These are phyloP conservation scores for Chionodraco myersi DNA, from an alignment of 2,113 vertebrate species.

Conservation along the genomic window DNA sequence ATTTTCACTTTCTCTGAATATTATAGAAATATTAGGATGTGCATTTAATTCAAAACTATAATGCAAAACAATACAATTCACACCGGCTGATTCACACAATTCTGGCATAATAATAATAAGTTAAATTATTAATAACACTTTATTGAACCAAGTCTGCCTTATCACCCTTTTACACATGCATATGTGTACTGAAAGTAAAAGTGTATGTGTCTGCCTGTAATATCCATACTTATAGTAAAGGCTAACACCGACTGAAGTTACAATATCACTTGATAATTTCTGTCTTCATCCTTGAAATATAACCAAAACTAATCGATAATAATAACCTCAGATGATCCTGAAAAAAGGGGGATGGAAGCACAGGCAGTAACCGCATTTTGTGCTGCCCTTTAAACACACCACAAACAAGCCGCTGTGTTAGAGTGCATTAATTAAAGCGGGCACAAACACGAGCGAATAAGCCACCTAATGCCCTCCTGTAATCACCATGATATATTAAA, in stretches of 20 bases:
- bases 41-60: background rate
- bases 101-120: too few species aligned
- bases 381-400: constrained; percentile 32
- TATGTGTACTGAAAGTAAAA: background rate
- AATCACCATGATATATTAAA: constrained; percentile 63
- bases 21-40: background rate
- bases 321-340: background rate
- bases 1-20: constrained; percentile 4
- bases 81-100: background rate
- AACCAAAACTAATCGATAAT: background rate
- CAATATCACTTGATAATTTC: background rate
- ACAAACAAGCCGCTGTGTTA: constrained; percentile 25
- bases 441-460: constrained; percentile 57
- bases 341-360: constrained; percentile 12
- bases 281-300: background rate
- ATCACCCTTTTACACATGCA: background rate
- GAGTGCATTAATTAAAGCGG: constrained; percentile 50
- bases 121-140: too few species aligned
- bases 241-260: background rate
- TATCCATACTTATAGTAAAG: background rate
- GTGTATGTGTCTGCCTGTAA: background rate
- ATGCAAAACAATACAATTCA: background rate
- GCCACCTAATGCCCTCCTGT: constrained; percentile 51
- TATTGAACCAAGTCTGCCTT: background rate
- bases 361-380: constrained; percentile 8